Base-by-base conservation (phyloP, 53 echinoderm and acorn worm species). In the Hippasteria phrygiana region DNA sequence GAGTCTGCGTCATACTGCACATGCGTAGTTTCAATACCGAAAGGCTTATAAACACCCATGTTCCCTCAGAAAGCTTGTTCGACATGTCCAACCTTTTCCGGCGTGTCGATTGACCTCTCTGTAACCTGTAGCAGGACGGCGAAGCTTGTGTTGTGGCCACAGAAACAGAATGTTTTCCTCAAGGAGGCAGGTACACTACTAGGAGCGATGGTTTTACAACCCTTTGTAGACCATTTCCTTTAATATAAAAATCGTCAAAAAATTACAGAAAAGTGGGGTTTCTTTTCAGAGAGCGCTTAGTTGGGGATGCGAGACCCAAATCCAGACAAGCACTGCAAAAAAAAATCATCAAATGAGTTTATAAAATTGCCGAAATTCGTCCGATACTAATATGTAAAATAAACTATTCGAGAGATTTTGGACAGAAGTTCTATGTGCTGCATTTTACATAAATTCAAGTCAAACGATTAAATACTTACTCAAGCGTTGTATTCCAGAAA, bases 101-200 rank as follows among this genome's bases (percentile, higher is more conserved):
- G 43, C 27, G 4, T 0, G 22, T 0, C 45, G 7, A 69, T 20
- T 3, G 66, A 32, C 34, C 83, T 43, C 9, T 62, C 67, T 7
- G 83, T 50, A 29, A 92, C 77, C 28, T 75, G 83, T 2, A 92
- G 42, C 31, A 92, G 84, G 1, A 88, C 83, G 13, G 92, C 92
- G 41, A 92, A 92, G 77, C 92, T 92, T 47, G 92, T 88, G 18
- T 88, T 92, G 39, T 92, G 92, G 28, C 46, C 47, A 55, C 92
- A 92, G 18, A 46, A 35, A 38, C 92, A 92, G 36, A 20, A 9
- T 1, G 74, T 74, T 47, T 74, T 43, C 0, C 46, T 34, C 48
- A 24, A 47, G 1, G 48, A 17, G 47, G 20, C 24, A 7, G 70
- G n/a, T n/a, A n/a, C n/a, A n/a, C n/a, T 0, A 13, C 11, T 35